A percentile compares a stretch with the other conserved stretches of the same genome.
Conservation (phyloP, 37 sponge, comb jelly and placozoan genomes). For the Cliona cf. orientalis region DNA sequence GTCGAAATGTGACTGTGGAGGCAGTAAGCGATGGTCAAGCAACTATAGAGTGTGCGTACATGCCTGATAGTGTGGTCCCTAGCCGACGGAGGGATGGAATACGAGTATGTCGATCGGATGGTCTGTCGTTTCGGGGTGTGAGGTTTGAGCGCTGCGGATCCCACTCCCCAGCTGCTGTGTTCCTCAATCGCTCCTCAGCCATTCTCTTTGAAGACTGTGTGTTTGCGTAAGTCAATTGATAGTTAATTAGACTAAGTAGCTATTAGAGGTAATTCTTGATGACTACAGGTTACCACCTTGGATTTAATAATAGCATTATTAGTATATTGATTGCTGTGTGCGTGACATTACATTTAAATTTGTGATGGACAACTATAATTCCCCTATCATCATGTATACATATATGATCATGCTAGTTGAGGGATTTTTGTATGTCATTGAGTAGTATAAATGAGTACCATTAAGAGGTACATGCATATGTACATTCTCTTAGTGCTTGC, state of each 20-base stretch:
- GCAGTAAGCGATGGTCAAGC: slow-evolving; percentile 36
- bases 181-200: slow-evolving; percentile 29
- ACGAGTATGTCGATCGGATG: slow-evolving; percentile 1
- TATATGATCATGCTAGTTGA: too few relatives aligned
- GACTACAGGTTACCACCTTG: too few relatives aligned
- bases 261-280: too few relatives aligned
- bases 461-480: too few relatives aligned
- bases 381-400: too few relatives aligned
- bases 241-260: too few relatives aligned
- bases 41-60: slow-evolving; percentile 30
- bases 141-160: slow-evolving; percentile 69
- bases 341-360: background rate
- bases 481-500: too few relatives aligned
- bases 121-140: slow-evolving; percentile 54
- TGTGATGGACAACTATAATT: background rate
- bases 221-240: slow-evolving; percentile 52
- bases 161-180: slow-evolving; percentile 57
- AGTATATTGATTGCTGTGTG: too few relatives aligned
- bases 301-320: too few relatives aligned
- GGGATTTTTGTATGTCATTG: too few relatives aligned
- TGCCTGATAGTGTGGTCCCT: slow-evolving; percentile 1
- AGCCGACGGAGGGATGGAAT: slow-evolving; percentile 42
- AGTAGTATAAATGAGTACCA: too few relatives aligned
- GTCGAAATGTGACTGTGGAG: slow-evolving; percentile 42
- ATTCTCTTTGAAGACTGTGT: slow-evolving; percentile 53